Evolutionary conservation across 1,140 invertebrate species (phyloP), one percentile per base, ranked within the genome.

Genomic region (Drosophila pandora): DNA sequence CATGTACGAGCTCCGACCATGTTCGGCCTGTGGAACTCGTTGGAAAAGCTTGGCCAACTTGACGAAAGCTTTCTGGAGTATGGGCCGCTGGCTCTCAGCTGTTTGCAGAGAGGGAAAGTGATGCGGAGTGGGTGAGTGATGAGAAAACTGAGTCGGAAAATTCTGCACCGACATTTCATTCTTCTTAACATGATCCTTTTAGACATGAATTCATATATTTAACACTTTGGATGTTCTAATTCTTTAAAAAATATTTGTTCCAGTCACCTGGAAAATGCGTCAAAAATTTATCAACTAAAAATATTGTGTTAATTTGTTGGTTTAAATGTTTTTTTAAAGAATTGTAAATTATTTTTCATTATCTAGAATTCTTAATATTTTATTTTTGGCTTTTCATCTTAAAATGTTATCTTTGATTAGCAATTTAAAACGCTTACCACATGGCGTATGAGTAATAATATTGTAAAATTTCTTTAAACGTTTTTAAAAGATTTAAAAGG

Each of bases 31-130:
- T 87, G 82, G 83, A 88, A 76, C 81, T 53, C 58, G 76, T 88
- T 62, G 34, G 8, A 3, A 28, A 52, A 87, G 83, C 83, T 88
- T 54, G 13, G 10, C 13, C 28, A 75, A 87, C 78, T 82, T 76
- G 34, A 62, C 82, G 74, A 85, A 87, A 85, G 83, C 82, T 85
- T 78, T 67, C 1, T 2, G 34, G 37, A 58, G 60, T 25, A 25
- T 2, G 25, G 49, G 21, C 48, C 37, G 28, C 21, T 54, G 21
- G 28, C 53, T 21, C 39, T 70, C 82, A 87, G 64, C 64, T 77
- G 74, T 85, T 87, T 34, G 45, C 57, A 70, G 68, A 77, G 60
- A 80, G 72, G 58, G 76, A 85, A 85, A 80, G 81, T 76, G 49
- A 45, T 23, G 21, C 17, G 69, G 48, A 45, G 28, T 21, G 9